Base-by-base conservation (phyloP, 2,113 vertebrate genomes). In the Neodontobutis hainanensis region DNA sequence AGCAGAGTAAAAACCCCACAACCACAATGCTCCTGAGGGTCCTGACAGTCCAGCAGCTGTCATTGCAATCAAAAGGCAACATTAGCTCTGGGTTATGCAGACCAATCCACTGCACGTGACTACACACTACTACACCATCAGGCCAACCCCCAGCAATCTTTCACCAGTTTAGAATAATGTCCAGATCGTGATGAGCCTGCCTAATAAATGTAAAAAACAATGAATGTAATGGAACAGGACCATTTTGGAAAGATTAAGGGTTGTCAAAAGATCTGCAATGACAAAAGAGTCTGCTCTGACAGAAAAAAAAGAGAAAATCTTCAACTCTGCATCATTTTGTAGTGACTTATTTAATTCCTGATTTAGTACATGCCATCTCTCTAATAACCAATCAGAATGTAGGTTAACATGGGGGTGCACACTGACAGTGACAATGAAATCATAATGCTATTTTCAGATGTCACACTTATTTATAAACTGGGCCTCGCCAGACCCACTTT, bases 41-140 rank as follows among this genome's bases (percentile, higher is more conserved):
- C 70, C 74, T 86, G 75, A 85, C 83, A 81, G 81, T 86, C 85
- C 87, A 85, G 85, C 90, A 91, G 87, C 86, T 90, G 88, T 89
- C 87, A 87, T 62, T 83, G 80, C 82, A 83, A 82, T 90, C 85
- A 85, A 86, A 90, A 88, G 85, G 86, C 88, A 86, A 82, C 81
- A 60, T 80, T 85, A 67, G 86, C 90, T 89, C 53, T 72, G 78
- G 85, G 87, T 85, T 70, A 85, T 60, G 16, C 63, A 59, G 69
- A 68, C 56, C 85, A 71, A 40, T 42, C 11, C 49, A n/a, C 53
- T 38, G 57, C 88, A 86, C 81, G 85, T 91, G 85, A 89, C 82
- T 63, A 75, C 63, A 56, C 19, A 5, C 68, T 64, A 82, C 83
- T 82, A 81, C 75, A 69, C 66, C 78, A 58, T 51, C 65, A 27